These are phyloP conservation scores for Laticauda colubrina DNA, from an alignment of 2,113 vertebrate genomes.

Conservation along the genomic window DNA sequence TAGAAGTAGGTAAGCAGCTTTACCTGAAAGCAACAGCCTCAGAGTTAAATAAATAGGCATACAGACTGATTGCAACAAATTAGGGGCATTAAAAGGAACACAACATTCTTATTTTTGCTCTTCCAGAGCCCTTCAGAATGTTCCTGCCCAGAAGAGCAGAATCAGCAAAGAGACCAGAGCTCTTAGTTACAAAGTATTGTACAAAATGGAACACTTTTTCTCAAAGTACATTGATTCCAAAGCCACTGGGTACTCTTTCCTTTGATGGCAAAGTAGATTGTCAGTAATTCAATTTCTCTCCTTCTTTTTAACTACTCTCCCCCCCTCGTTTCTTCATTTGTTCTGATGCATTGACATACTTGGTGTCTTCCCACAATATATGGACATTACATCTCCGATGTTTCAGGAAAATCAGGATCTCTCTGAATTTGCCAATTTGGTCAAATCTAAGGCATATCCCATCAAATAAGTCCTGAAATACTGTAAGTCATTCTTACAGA, in stretches of 20 bases:
- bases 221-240: background rate
- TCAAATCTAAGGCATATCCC: background rate
- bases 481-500: background rate
- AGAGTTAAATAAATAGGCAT: background rate
- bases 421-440: background rate
- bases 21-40: background rate
- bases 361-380: background rate
- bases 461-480: background rate
- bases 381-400: background rate
- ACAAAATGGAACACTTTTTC: background rate
- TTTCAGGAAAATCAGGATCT: background rate
- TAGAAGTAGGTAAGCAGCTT: background rate
- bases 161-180: background rate
- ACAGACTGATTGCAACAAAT: background rate
- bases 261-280: background rate
- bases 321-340: background rate
- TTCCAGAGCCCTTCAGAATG: background rate
- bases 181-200: background rate
- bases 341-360: background rate
- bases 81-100: background rate
- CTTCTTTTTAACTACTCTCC: background rate
- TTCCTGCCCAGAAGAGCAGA: background rate
- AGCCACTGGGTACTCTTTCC: too few species aligned
- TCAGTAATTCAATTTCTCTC: background rate
- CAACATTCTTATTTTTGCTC: background rate